Conservation (phyloP, 2,113 vertebrate genomes). For the Vimba vimba region DNA sequence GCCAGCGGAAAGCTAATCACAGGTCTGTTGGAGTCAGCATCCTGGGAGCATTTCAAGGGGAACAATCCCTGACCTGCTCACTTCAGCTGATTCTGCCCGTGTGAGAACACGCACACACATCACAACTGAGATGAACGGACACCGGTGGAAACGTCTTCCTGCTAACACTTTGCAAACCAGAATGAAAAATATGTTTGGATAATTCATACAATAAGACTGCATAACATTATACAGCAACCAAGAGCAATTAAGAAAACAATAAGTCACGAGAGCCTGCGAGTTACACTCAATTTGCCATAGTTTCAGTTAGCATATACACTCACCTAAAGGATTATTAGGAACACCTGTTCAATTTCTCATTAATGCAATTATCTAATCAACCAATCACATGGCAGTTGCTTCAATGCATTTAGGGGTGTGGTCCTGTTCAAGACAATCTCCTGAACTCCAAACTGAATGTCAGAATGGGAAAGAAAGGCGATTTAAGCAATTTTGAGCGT, state of each 20-base stretch:
- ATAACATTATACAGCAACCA: neutral
- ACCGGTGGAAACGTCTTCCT: conserved; percentile 21
- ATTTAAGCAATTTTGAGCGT: no score
- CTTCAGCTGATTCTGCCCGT: conserved; percentile 35
- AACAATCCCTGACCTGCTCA: conserved; percentile 47
- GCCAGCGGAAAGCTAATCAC: conserved; percentile 61
- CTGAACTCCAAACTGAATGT: no score
- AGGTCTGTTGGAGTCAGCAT: conserved; percentile 45
- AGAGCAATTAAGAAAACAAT: neutral
- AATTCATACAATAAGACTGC: neutral
- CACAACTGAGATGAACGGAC: neutral
- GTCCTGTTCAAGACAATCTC: no score
- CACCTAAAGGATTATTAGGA: no score
- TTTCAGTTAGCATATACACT: neutral
- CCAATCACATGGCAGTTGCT: no score
- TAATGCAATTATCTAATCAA: no score
- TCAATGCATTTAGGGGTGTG: no score
- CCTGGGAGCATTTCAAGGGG: conserved; percentile 50
- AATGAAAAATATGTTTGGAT: neutral
- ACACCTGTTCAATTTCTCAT: no score
- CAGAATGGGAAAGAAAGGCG: no score
- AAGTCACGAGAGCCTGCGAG: neutral
- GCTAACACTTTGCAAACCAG: neutral
- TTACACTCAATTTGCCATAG: neutral
- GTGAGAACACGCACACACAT: no score